These are phyloP conservation scores for Chromobotia macracanthus DNA, from an alignment of 2,797 vertebrate species.

Conservation along the genomic window DNA sequence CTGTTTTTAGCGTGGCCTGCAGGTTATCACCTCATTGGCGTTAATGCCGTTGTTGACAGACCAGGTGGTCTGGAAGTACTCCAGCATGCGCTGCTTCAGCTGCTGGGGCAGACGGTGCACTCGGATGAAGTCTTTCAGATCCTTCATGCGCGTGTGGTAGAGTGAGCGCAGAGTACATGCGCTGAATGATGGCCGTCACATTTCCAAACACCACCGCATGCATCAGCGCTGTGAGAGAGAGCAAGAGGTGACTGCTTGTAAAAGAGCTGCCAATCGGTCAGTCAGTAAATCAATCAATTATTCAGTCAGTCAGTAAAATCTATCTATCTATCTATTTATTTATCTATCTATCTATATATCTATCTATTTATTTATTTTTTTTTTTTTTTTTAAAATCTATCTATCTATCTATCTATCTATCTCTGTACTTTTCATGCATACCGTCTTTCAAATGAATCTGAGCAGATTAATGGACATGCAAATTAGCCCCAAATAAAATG, in stretches of 20 bases:
- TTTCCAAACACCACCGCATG: slow-evolving; percentile 96
- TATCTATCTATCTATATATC: too few species aligned
- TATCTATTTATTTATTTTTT: too few species aligned
- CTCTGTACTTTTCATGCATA: too few species aligned
- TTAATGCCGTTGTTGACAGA: slow-evolving; percentile 96
- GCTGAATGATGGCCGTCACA: slow-evolving; percentile 96
- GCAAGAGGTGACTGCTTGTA: background rate
- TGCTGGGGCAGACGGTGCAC: slow-evolving; percentile 91
- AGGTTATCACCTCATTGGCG: slow-evolving; percentile 84
- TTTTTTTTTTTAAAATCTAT: too few species aligned
- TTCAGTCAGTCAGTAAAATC: too few species aligned
- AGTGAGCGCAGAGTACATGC: slow-evolving; percentile 95
- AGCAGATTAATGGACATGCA: too few species aligned
- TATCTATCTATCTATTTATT: too few species aligned
- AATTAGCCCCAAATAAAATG: too few species aligned
- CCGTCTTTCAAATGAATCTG: too few species aligned
- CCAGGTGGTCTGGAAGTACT: slow-evolving; percentile 98
- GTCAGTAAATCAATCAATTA: too few species aligned
- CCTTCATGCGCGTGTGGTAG: slow-evolving; percentile 95
- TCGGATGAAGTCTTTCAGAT: slow-evolving; percentile 94
- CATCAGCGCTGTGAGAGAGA: slow-evolving; percentile 85
- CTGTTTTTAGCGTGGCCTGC: background rate
- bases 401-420: too few species aligned
- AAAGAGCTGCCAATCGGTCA: too few species aligned
- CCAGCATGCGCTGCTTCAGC: slow-evolving; percentile 94